Conservation (phyloP, 1,140 invertebrate species). For the Drosophila paulistorum region DNA sequence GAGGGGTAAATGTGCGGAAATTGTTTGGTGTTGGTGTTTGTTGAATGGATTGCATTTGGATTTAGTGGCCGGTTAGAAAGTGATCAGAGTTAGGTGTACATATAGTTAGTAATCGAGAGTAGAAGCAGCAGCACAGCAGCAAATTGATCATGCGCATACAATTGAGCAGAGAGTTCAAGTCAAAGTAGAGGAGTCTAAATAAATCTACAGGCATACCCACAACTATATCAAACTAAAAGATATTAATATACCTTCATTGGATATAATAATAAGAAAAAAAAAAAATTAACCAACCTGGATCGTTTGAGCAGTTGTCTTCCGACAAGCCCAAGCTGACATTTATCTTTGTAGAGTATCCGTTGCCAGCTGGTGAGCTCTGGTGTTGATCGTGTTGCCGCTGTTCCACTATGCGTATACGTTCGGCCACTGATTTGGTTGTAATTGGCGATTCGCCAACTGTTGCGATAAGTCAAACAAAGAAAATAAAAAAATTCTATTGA, state of each 20-base stretch:
- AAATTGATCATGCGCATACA: constrained; percentile 61
- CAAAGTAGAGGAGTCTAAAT: constrained; percentile 74
- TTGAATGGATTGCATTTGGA: constrained; percentile 41
- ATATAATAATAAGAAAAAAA: neutral
- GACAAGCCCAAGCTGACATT: constrained; percentile 81
- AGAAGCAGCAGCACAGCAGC: constrained; percentile 38
- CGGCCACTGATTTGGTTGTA: constrained; percentile 82
- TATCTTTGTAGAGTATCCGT: constrained; percentile 85
- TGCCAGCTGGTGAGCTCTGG: constrained; percentile 56
- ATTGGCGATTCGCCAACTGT: constrained; percentile 48
- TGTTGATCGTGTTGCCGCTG: constrained; percentile 59
- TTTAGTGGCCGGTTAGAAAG: constrained; percentile 48
- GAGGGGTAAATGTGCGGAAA: constrained; percentile 71
- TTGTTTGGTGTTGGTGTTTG: constrained; percentile 77
- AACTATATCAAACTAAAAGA: constrained; percentile 27
- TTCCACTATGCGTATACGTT: constrained; percentile 82
- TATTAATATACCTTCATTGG: constrained; percentile 5
- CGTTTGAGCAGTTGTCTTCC: constrained; percentile 58
- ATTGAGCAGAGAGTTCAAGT: constrained; percentile 49
- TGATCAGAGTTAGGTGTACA: constrained; percentile 32
- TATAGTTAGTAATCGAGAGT: constrained; percentile 45
- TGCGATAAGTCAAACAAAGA: neutral
- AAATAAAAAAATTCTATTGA: neutral
- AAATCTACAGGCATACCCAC: constrained; percentile 54
- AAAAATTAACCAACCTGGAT: constrained; percentile 62